Percentiles rank a stretch among this genome's conserved stretches.
Evolutionary conservation across 1,140 invertebrate species (phyloP).

Genomic region (Cyphomyrmex costatus): DNA sequence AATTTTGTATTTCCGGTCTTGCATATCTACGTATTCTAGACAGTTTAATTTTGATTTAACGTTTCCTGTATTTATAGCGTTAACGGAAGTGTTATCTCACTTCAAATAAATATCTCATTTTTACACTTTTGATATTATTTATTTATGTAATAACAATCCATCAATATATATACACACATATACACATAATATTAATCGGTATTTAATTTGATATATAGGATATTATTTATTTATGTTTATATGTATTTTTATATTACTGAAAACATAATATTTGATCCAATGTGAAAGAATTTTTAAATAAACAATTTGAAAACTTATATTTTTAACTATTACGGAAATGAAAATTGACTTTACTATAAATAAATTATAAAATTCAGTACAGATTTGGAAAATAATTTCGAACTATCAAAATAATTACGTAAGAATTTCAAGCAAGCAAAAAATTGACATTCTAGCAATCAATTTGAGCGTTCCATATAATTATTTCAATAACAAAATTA

Average conservation of each 20-base stretch:
- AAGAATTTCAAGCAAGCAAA: too few relatives aligned
- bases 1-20: background rate
- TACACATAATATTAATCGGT: background rate
- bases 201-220: background rate
- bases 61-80: background rate
- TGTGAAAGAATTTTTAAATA: background rate
- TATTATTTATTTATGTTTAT: background rate
- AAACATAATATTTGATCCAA: background rate
- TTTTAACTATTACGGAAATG: background rate
- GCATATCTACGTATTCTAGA: background rate
- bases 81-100: background rate
- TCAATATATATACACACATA: background rate
- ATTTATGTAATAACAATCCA: conserved; percentile 13
- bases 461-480: too few relatives aligned
- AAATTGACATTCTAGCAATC: too few relatives aligned
- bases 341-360: background rate
- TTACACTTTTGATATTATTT: conserved; percentile 17
- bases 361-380: background rate
- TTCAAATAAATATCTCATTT: conserved; percentile 18
- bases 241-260: background rate
- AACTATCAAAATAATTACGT: too few relatives aligned
- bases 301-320: background rate
- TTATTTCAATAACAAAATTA: too few relatives aligned
- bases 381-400: too few relatives aligned
- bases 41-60: background rate